Base-by-base conservation (phyloP, 2,888 invertebrate genomes). In the Priocnemis perturbator region DNA sequence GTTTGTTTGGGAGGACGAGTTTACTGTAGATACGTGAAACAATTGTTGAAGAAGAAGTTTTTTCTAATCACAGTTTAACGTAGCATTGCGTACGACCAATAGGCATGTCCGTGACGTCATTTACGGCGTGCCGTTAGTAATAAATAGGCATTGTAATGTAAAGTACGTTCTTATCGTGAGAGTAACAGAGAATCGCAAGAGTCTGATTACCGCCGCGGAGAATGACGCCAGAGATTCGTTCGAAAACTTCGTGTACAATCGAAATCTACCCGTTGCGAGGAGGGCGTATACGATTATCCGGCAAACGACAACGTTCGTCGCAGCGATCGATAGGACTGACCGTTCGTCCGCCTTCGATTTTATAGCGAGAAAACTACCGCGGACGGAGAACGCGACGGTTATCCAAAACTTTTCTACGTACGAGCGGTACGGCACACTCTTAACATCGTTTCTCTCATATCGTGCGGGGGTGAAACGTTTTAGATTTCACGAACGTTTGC, bases 41-140 rank as follows among this genome's bases (percentile, higher is more conserved):
- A 77, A 59, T 86, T 85, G 86, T 87, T 85, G 83, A 85, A 82
- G 82, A 85, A 79, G 82, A 85, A 78, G 79, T 84, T 86, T 87
- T 87, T 87, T 87, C 85, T 86, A 86, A 85, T 85, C 83, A 84
- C 83, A 83, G 82, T 86, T 85, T 83, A 86, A 84, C 76, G 83
- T 86, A 87, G 86, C 85, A 87, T 87, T 86, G 86, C 85, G 86
- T 87, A 88, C 87, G 87, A 88, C 87, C 87, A 88, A 88, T 83
- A 83, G 84, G 85, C 84, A 72, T 82, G 83, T 11, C 71, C 77
- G 66, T 77, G 78, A 75, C 77, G 80, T 74, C 62, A 77, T 69
- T 83, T 84, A 79, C 65, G 81, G 75, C 81, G 82, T 74, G 85
- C 81, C 82, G 75, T 78, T 86, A 86, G 84, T 82, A 74, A 79